A percentile compares a stretch with the other conserved stretches of the same genome.
Evolutionary conservation across 2,888 invertebrate genomes (phyloP).

Genomic region (Yponomeuta cagnagella): DNA sequence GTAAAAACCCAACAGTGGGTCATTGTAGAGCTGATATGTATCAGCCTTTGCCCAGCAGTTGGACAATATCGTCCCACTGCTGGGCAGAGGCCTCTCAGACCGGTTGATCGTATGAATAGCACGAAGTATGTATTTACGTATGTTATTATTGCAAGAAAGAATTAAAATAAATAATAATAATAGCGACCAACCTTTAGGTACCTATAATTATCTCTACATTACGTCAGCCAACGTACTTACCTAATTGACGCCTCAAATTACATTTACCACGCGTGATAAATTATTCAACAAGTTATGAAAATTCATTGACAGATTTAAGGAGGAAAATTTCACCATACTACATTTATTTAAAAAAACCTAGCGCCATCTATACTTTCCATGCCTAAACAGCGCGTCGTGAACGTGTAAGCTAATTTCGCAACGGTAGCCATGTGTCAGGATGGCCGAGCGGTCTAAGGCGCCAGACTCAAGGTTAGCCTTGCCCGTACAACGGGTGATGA

Average conservation of each 20-base stretch:
- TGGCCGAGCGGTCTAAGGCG: constrained; percentile 95
- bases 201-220: not conserved
- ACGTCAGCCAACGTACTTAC: not conserved
- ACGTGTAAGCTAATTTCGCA: constrained; percentile 36
- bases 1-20: too few species aligned
- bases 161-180: too few species aligned
- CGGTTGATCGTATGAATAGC: too few species aligned
- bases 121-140: too few species aligned
- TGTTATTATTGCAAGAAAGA: too few species aligned
- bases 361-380: constrained; percentile 36
- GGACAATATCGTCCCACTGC: too few species aligned
- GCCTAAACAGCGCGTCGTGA: constrained; percentile 21
- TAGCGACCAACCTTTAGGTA: too few species aligned
- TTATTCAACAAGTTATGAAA: not conserved
- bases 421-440: constrained; percentile 73
- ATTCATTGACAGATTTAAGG: not conserved
- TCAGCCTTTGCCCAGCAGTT: too few species aligned
- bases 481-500: constrained; percentile 81
- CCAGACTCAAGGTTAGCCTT: constrained; percentile 71
- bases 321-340: not conserved
- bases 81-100: too few species aligned
- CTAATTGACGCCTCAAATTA: not conserved
- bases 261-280: not conserved
- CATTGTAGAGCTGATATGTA: too few species aligned
- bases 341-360: constrained; percentile 10